Evolutionary conservation across 2,113 vertebrate species (phyloP).

Genomic region (Arothron firmamentum): DNA sequence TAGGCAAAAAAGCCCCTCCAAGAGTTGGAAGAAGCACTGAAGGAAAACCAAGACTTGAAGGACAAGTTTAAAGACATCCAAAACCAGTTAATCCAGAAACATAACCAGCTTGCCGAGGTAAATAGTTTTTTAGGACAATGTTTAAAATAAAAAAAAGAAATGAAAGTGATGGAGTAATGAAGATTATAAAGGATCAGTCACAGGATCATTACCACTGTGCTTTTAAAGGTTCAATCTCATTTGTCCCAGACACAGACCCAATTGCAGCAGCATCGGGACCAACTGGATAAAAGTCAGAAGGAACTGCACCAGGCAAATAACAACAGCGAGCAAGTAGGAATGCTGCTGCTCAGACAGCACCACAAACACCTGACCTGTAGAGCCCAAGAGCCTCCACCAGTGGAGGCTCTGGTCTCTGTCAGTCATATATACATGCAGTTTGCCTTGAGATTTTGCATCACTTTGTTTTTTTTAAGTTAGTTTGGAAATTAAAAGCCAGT

Average conservation of each 20-base stretch:
- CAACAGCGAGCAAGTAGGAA: slow-evolving; percentile 75
- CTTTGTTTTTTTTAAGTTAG: not conserved
- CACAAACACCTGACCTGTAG: not conserved
- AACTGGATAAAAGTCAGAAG: slow-evolving; percentile 61
- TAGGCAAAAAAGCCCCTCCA: slow-evolving; percentile 78
- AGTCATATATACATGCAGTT: not conserved
- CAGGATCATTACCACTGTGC: not conserved
- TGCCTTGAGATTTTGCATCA: not conserved
- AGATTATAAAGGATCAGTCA: not conserved
- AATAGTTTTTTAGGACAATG: not conserved
- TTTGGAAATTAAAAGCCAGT: not conserved
- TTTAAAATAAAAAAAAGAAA: no score
- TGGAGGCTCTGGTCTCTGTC: not conserved
- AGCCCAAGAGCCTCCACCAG: not conserved
- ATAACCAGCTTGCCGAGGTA: not conserved
- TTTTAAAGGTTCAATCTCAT: slow-evolving; percentile 54
- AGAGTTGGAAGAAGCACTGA: slow-evolving; percentile 52
- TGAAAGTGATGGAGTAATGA: not conserved
- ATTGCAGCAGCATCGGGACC: slow-evolving; percentile 61
- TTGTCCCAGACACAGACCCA: slow-evolving; percentile 58
- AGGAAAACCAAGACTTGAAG: slow-evolving; percentile 62
- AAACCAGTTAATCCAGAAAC: slow-evolving; percentile 54
- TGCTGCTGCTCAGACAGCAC: not conserved
- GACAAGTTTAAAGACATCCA: slow-evolving; percentile 58
- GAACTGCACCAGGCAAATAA: slow-evolving; percentile 62